Evolutionary conservation across 2,113 vertebrate species (phyloP), one percentile per base, ranked within the genome.

Genomic region (Otocyon megalotis): DNA sequence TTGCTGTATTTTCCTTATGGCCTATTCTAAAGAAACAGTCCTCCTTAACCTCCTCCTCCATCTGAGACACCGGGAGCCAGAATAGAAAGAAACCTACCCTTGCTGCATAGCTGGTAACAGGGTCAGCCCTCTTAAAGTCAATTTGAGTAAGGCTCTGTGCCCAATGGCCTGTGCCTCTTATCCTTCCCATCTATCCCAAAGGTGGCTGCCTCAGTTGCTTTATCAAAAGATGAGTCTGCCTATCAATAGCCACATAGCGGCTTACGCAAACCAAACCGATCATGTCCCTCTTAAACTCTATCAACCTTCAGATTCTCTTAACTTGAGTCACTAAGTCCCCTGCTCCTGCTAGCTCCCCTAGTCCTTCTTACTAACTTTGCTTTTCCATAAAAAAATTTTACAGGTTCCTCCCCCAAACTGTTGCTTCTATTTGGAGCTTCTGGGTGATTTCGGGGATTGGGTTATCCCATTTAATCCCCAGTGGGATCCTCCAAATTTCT

Each of bases 401-500:
- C 53, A 90, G 35, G 63, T 85, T 95, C 58, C n/a, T 93, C 60
- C 17, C 3, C 50, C 62, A 90, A 88, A 16, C 26, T 90, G 90
- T 62, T 77, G 48, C 50, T 95, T 91, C 86, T 92, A 19, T 88
- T 85, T 93, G 82, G 67, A 97, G 77, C 62, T 79, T 63, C 65
- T 88, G 65, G 50, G 79, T 93, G 77, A 88, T 79, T 95, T 86
- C 37, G 54, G 35, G 71, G 48, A 92, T 92, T 85, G 37, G 35
- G 86, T 92, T 92, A 90, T 88, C 58, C 76, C 43, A 32, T 48
- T 88, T 85, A 93, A 93, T 95, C 83, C 62, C 93, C 43, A 95
- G 20, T 54, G n/a, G 76, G 91, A 96, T 69, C 43, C 77, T 71
- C 93, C 88, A 90, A 92, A 80, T 95, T 95, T 96, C 84, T 84